A percentile compares a stretch with the other conserved stretches of the same genome.
These are phyloP conservation scores for Cheilosia scutellata DNA, from an alignment of 2,888 invertebrate species.

Conservation along the genomic window DNA sequence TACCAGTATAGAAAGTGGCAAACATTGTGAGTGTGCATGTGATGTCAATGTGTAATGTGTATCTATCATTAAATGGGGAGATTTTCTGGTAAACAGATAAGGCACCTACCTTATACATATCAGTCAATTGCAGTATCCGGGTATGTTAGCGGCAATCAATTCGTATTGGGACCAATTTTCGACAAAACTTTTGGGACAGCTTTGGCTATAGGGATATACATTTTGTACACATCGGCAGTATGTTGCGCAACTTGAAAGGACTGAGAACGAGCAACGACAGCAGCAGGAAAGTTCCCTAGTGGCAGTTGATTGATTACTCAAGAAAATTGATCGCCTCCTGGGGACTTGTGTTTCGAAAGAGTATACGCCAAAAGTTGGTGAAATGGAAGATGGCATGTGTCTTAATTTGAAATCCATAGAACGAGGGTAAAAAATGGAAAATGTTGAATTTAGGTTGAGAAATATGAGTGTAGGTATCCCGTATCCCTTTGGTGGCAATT, in stretches of 20 bases:
- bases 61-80: conserved; percentile 1
- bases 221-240: neutral
- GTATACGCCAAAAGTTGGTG: neutral
- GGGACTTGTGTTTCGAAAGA: neutral
- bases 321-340: conserved; percentile 38
- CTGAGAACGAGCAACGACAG: neutral
- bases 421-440: neutral
- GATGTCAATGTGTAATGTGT: conserved; percentile 6
- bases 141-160: conserved; percentile 23
- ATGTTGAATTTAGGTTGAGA: no score
- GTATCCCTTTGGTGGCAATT: no score
- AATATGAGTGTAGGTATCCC: no score
- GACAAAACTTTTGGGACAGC: neutral
- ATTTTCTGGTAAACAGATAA: conserved; percentile 9
- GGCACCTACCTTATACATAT: neutral
- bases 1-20: neutral
- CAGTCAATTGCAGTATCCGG: conserved; percentile 23
- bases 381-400: conserved; percentile 1
- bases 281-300: conserved; percentile 8
- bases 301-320: conserved; percentile 48
- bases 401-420: conserved; percentile 6
- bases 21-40: conserved; percentile 1
- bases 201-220: neutral
- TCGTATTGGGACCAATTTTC: conserved; percentile 4
- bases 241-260: conserved; percentile 21